Evolutionary conservation across 2,888 invertebrate species (phyloP).

Genomic region (Drepanosiphum platanoidis): DNA sequence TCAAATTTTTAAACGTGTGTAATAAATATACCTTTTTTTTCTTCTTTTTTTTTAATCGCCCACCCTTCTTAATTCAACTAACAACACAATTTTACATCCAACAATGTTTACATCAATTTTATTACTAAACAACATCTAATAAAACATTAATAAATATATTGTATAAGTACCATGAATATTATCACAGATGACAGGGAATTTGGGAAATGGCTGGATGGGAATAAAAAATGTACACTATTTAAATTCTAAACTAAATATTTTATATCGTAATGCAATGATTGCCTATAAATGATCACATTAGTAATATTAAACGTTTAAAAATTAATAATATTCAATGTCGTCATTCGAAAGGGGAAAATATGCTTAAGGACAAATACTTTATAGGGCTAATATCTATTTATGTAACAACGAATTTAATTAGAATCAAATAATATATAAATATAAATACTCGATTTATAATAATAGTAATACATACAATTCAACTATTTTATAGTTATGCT

Average conservation of each 20-base stretch:
- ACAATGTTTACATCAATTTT: conserved; percentile 29
- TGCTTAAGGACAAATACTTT: conserved; percentile 30
- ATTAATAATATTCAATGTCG: conserved; percentile 34
- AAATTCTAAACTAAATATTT: conserved; percentile 50
- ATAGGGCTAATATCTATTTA: conserved; percentile 42
- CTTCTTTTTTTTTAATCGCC: conserved; percentile 12
- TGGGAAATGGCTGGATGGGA: conserved; percentile 45
- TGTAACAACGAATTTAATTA: conserved; percentile 50
- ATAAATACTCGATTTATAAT: conserved; percentile 54
- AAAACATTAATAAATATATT: conserved; percentile 49
- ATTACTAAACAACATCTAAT: conserved; percentile 41
- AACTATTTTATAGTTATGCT: conserved; percentile 51
- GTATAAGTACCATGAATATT: conserved; percentile 59
- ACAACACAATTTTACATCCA: conserved; percentile 41
- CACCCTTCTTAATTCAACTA: conserved; percentile 7
- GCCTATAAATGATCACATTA: conserved; percentile 47
- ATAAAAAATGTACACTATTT: conserved; percentile 31
- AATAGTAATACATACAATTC: conserved; percentile 55
- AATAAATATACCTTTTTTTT: conserved; percentile 13
- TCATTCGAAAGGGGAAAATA: conserved; percentile 30
- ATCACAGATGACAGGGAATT: conserved; percentile 54
- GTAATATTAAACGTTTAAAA: conserved; percentile 34
- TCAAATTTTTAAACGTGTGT: conserved; percentile 12
- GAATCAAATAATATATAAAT: conserved; percentile 51
- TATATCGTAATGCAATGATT: conserved; percentile 39